Evolutionary conservation across 2,113 vertebrate species (phyloP).

Genomic region (Neogale vison): DNA sequence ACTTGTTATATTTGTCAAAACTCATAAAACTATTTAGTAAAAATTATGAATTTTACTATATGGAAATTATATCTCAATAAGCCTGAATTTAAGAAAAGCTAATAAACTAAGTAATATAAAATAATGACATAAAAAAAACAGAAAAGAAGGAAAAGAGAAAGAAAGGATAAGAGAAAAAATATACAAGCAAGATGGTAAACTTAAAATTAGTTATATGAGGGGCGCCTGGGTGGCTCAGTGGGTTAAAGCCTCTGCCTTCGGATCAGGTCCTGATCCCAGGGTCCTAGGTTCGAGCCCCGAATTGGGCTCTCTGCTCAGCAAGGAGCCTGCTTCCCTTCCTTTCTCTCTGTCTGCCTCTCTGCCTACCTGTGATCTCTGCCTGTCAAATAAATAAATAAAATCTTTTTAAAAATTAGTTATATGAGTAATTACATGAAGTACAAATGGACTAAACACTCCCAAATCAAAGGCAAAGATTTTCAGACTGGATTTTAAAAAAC

Average conservation of each 20-base stretch:
- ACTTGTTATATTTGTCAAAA: background rate
- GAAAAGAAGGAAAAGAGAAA: background rate
- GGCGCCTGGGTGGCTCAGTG: too few relatives aligned
- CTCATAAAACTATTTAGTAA: background rate
- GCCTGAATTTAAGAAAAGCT: background rate
- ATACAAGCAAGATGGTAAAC: background rate
- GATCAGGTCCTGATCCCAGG: too few relatives aligned
- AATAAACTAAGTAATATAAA: background rate
- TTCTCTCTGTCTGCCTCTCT: too few relatives aligned
- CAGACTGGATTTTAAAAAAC: background rate
- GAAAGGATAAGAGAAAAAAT: background rate
- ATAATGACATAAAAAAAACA: background rate
- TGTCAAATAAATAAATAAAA: too few relatives aligned
- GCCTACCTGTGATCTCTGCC: too few relatives aligned
- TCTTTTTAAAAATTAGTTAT: too few relatives aligned
- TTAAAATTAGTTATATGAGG: background rate
- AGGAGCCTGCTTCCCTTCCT: too few relatives aligned
- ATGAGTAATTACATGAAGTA: background rate
- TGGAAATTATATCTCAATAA: background rate
- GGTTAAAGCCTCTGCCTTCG: too few relatives aligned
- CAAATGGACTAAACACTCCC: background rate
- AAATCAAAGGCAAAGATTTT: background rate
- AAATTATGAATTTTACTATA: background rate
- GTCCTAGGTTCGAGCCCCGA: too few relatives aligned
- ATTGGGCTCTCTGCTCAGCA: too few relatives aligned